Conservation (phyloP, 2,888 invertebrate genomes). For the Epirrhoe tristata region DNA sequence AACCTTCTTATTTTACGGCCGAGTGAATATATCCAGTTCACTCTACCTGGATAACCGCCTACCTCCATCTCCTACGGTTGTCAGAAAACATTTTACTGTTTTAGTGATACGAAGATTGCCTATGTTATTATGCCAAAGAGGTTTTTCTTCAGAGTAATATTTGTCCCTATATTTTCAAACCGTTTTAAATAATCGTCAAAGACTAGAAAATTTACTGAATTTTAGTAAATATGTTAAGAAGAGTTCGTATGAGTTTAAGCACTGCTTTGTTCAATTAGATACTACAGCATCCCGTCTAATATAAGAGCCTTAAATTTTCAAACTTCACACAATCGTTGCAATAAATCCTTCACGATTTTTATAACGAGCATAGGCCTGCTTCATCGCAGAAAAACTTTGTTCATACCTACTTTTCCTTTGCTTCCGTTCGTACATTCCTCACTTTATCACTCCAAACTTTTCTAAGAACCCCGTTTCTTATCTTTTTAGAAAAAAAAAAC, state of each 20-base stretch:
- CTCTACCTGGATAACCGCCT: conserved; percentile 20
- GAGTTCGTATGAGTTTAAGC: too few species aligned
- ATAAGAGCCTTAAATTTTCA: too few species aligned
- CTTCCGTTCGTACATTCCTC: not conserved
- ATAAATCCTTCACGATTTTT: too few species aligned
- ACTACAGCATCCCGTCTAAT: too few species aligned
- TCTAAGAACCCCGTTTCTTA: conserved; percentile 40
- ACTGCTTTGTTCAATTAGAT: too few species aligned
- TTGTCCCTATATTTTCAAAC: not conserved
- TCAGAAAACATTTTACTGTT: conserved; percentile 39
- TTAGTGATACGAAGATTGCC: conserved; percentile 39
- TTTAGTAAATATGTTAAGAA: too few species aligned
- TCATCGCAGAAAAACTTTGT: not conserved
- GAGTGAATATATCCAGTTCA: conserved; percentile 19
- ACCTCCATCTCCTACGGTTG: conserved; percentile 29
- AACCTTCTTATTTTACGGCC: conserved; percentile 24
- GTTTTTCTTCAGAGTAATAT: conserved; percentile 17
- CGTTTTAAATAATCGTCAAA: too few species aligned
- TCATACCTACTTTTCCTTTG: not conserved
- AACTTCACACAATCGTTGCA: too few species aligned
- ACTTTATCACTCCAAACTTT: conserved; percentile 29
- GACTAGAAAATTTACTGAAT: too few species aligned
- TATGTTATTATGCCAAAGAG: conserved; percentile 31
- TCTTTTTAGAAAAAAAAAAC: conserved; percentile 41
- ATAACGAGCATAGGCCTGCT: not conserved